Evolutionary conservation across 2,113 vertebrate species (phyloP), one percentile per base, ranked within the genome.

Genomic region (Notechis scutatus): DNA sequence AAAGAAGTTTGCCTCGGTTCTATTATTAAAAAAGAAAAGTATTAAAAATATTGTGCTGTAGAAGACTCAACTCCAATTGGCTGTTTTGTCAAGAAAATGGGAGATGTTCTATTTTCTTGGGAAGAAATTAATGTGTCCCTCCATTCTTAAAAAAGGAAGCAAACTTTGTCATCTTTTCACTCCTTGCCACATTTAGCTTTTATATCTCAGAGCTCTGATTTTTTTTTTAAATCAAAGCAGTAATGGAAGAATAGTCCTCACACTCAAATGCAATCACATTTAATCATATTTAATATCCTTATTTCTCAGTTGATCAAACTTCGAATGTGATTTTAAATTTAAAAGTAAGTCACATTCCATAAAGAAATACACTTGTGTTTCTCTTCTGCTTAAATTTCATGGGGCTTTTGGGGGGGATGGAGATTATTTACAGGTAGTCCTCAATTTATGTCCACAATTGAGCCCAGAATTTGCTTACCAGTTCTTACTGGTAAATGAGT

Each of bases 271-370:
- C 97, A 98, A 98, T 98, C 97, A 96, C 95, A 97, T 97, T 98
- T 98, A 98, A 98, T 98, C 97, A 97, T 96, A 97, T 98, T 98
- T 98, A 98, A 98, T 98, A 98, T 97, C 97, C 97, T 98, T 98
- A 97, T 98, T 98, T 98, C 97, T 98, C 98, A 98, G 98, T 94
- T 97, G 97, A 98, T 98, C 97, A 98, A 96, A 97, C 97, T 97
- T 97, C 96, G 91, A 94, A 96, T 96, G 97, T 97, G 97, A 97
- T 97, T 97, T 97, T 96, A 97, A 97, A 94, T 61, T 94, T 96
- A 96, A 97, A 61, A 96, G 91, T 96, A 94, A 95, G 94, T 96
- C 91, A 96, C 95, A 94, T 90, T 90, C 74, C 96, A 96, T 94
- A 95, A 96, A 96, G 95, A 94, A 93, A 42, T 88, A 0, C 87